Percentiles rank a stretch among this genome's conserved stretches.
phyloP scores from a whole-genome alignment of 2,113 vertebrate species.

The Lamprotornis superbus region DNA sequence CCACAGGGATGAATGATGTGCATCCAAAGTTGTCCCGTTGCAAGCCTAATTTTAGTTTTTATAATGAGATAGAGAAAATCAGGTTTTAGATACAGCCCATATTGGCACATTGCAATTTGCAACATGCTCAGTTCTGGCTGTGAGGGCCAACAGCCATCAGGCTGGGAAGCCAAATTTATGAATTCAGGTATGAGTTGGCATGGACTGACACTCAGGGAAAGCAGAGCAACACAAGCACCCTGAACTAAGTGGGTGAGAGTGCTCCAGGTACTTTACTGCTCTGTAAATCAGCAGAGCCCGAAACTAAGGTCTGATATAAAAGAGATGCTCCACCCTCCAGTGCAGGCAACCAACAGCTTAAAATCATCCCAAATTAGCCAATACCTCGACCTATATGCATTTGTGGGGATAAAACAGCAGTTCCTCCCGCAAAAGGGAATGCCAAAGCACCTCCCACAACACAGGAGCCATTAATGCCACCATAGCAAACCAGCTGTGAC shows the following conservation, averaged over 20 bases:
- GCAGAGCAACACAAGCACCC: neutral
- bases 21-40: neutral
- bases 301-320: neutral
- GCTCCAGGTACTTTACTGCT: neutral
- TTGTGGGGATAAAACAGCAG: neutral
- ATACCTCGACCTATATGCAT: too few species aligned
- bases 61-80: neutral
- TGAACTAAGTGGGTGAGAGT: too few species aligned
- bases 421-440: neutral
- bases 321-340: neutral
- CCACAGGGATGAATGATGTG: neutral
- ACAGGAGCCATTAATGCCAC: neutral
- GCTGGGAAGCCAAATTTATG: neutral
- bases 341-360: neutral
- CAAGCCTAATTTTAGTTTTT: neutral
- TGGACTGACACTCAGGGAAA: neutral
- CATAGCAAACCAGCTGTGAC: neutral
- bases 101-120: neutral
- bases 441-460: neutral
- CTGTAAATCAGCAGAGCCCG: neutral
- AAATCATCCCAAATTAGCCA: neutral
- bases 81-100: neutral
- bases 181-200: neutral
- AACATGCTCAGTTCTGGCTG: neutral
- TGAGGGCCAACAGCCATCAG: neutral